A percentile compares a stretch with the other conserved stretches of the same genome.
phyloP scores from a whole-genome alignment of 2,113 vertebrate genomes.

The Protobothrops flavoviridis region DNA sequence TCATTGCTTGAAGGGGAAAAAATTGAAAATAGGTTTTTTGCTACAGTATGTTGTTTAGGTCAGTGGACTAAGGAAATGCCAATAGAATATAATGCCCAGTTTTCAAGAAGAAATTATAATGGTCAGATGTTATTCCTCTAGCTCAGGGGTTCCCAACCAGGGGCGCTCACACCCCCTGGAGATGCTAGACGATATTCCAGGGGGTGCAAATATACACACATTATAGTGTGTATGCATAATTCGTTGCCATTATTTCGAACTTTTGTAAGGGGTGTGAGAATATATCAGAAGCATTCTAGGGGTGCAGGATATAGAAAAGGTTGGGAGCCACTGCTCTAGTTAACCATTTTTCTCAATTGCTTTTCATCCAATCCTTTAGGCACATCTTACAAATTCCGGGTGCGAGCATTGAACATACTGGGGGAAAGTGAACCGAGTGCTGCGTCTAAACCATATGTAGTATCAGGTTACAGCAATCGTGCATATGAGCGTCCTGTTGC shows the following conservation, averaged over 20 bases:
- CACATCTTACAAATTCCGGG: constrained; percentile 92
- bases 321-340: too few species aligned
- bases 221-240: too few species aligned
- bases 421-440: constrained; percentile 93
- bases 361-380: constrained; percentile 66
- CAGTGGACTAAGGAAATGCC: not conserved
- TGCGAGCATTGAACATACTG: constrained; percentile 90
- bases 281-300: too few species aligned
- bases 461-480: constrained; percentile 83
- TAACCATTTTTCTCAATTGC: not conserved
- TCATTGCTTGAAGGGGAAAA: not conserved
- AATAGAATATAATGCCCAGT: not conserved
- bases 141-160: too few species aligned
- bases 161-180: too few species aligned
- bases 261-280: too few species aligned
- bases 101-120: constrained; percentile 15
- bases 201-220: too few species aligned
- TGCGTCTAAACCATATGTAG: constrained; percentile 86
- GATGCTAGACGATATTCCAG: too few species aligned
- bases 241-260: too few species aligned
- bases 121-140: not conserved
- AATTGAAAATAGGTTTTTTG: constrained; percentile 1
- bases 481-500: constrained; percentile 85
- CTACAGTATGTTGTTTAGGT: not conserved
- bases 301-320: too few species aligned